phyloP scores from a whole-genome alignment of 2,888 invertebrate genomes.

The Diaphora mendica region DNA sequence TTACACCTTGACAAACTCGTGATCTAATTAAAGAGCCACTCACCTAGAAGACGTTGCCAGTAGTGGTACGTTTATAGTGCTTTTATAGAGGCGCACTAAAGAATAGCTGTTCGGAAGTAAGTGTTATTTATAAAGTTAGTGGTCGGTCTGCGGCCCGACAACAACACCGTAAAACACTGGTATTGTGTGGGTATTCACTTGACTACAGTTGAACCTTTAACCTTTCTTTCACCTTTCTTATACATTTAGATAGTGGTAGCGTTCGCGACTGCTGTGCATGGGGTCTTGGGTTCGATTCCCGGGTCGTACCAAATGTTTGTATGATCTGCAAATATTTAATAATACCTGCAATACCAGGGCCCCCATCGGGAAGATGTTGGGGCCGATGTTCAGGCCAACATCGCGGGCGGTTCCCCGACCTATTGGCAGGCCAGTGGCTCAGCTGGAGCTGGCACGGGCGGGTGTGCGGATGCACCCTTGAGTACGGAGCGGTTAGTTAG shows the following conservation, averaged over 20 bases:
- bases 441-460: too few relatives aligned
- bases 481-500: too few relatives aligned
- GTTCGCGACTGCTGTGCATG: too few relatives aligned
- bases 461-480: too few relatives aligned
- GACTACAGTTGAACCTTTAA: not conserved
- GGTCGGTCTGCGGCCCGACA: not conserved
- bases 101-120: not conserved
- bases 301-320: too few relatives aligned
- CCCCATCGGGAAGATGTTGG: too few relatives aligned
- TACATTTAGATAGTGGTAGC: not conserved
- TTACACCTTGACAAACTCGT: not conserved
- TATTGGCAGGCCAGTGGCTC: too few relatives aligned
- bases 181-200: not conserved
- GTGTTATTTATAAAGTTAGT: conserved; percentile 1
- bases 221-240: not conserved
- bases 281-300: too few relatives aligned
- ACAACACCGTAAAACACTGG: not conserved
- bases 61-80: not conserved
- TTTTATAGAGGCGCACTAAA: not conserved
- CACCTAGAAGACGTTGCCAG: not conserved
- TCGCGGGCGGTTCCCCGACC: too few relatives aligned
- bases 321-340: too few relatives aligned
- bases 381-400: too few relatives aligned
- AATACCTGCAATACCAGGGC: too few relatives aligned
- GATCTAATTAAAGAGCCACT: conserved; percentile 1